A percentile compares a stretch with the other conserved stretches of the same genome.
phyloP scores from a whole-genome alignment of 2,888 invertebrate genomes.

The Philhelius pedissequus region DNA sequence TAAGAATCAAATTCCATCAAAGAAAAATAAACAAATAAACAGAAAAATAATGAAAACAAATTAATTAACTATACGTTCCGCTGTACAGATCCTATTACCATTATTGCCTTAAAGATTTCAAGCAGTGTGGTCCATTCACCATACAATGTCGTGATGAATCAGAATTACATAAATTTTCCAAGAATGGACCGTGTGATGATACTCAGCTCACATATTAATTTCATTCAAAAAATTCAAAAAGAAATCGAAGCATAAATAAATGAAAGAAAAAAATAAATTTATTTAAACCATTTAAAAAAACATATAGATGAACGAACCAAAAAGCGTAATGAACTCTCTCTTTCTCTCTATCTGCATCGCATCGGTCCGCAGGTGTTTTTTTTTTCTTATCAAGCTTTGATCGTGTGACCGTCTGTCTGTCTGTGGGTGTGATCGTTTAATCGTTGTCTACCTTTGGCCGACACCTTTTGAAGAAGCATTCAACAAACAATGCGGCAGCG shows the following conservation, averaged over 20 bases:
- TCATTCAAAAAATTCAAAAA: slow-evolving; percentile 49
- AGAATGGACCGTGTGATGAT: slow-evolving; percentile 35
- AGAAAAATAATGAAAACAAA: neutral
- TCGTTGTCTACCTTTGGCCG: slow-evolving; percentile 37
- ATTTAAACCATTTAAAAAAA: slow-evolving; percentile 28
- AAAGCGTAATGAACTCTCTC: slow-evolving; percentile 51
- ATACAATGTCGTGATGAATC: slow-evolving; percentile 58
- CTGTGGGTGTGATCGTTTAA: slow-evolving; percentile 32
- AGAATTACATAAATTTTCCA: slow-evolving; percentile 63
- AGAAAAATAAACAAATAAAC: neutral
- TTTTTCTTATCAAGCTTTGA: slow-evolving; percentile 43
- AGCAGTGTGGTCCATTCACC: slow-evolving; percentile 59
- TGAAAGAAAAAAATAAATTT: slow-evolving; percentile 5
- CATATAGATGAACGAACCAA: slow-evolving; percentile 4
- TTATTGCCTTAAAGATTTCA: slow-evolving; percentile 22
- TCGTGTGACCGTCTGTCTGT: slow-evolving; percentile 49
- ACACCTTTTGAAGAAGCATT: slow-evolving; percentile 48
- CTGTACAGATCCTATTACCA: slow-evolving; percentile 32
- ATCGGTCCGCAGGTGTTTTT: slow-evolving; percentile 35
- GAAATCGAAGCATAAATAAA: slow-evolving; percentile 26
- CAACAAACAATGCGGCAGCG: slow-evolving; percentile 39
- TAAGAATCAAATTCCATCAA: neutral
- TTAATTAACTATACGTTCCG: neutral
- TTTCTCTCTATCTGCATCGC: neutral
- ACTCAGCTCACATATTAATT: slow-evolving; percentile 39